Evolutionary conservation across 2,113 vertebrate species (phyloP), one percentile per base, ranked within the genome.

Genomic region (Lucifuga dentata): DNA sequence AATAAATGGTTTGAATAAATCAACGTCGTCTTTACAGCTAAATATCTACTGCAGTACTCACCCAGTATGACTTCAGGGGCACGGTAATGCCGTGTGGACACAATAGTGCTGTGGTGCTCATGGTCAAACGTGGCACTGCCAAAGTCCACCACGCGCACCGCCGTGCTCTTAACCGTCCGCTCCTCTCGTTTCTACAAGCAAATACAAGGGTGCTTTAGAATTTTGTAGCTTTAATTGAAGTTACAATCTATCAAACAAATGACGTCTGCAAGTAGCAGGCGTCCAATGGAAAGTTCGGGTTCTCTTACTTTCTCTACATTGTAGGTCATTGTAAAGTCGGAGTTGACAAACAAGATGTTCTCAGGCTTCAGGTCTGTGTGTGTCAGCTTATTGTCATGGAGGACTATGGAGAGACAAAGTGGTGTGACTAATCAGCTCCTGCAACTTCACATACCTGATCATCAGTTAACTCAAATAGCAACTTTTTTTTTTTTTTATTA

Each of bases 281-380:
- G n/a, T n/a, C n/a, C n/a, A n/a, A n/a, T n/a, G n/a, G n/a, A n/a
- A n/a, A n/a, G n/a, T n/a, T n/a, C n/a, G n/a, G n/a, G n/a, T n/a
- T n/a, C 4, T 11, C 83, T 91, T 91, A 98, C 97, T 96, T 97
- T 99, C 56, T 98, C 95, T 49, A 95, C 73, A 51, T 98, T 99
- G 82, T 95, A 98, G 41, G 93, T 94, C 81, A 96, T 93, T 3
- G 95, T 95, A 0, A 95, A 98, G 84, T 99, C 96, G 0, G 97
- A 96, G 90, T 95, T 98, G 71, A 99, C 95, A 15, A 99, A 99
- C 26, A 99, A 92, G 83, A 99, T 99, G 73, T 99, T 99, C 80
- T 99, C 98, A 0, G 98, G 98, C 82, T 99, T 99, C 76, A 99
- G 93, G 88, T 99, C 98, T 13, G 97, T 99, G 89, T 99, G 97